phyloP scores from a whole-genome alignment of 2,113 vertebrate species.

The Cathartes aura region DNA sequence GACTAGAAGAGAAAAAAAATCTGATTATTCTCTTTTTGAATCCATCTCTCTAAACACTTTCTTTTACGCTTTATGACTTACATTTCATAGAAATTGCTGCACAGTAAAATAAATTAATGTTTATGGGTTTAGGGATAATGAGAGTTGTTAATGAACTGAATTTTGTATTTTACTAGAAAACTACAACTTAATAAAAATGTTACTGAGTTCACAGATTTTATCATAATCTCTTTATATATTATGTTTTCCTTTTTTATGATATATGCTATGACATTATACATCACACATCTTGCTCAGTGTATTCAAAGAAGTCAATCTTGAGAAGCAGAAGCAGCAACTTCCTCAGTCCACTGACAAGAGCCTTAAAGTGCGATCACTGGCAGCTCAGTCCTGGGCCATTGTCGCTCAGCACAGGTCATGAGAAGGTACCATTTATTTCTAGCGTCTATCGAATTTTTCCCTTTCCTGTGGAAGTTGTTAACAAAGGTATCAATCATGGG shows the following conservation, averaged over 20 bases:
- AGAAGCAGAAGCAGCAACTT: neutral
- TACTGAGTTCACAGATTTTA: neutral
- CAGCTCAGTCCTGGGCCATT: neutral
- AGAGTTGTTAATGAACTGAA: slow-evolving; percentile 20
- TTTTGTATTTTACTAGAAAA: slow-evolving; percentile 19
- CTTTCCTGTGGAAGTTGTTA: neutral
- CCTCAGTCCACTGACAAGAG: neutral
- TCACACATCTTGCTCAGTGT: neutral
- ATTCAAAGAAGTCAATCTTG: neutral
- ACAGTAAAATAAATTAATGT: neutral
- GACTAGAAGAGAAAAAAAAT: neutral
- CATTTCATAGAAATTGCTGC: neutral
- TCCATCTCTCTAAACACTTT: neutral
- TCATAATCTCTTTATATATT: neutral
- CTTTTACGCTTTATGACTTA: neutral
- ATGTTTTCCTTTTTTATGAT: neutral
- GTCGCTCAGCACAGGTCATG: neutral
- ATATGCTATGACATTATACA: neutral
- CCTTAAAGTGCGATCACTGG: neutral
- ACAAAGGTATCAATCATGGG: accelerated
- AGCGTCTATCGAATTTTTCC: neutral
- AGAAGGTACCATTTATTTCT: neutral
- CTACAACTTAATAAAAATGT: neutral
- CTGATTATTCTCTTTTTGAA: neutral
- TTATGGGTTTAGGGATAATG: neutral